phyloP scores from a whole-genome alignment of 2,113 vertebrate genomes.

The Merops nubicus region DNA sequence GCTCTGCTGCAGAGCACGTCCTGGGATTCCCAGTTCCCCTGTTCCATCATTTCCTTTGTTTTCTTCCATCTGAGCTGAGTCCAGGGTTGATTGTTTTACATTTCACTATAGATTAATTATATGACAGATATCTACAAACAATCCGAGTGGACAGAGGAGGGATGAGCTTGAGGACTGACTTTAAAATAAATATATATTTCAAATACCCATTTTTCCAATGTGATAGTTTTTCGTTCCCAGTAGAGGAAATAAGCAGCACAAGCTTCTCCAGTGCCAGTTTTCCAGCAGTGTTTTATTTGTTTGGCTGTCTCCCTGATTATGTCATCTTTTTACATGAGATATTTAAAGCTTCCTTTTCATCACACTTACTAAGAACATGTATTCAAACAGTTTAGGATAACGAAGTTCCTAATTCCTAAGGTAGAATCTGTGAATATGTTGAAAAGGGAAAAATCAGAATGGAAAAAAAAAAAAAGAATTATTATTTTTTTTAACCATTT shows the following conservation, averaged over 20 bases:
- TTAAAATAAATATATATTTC: background rate
- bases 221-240: background rate
- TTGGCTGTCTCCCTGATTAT: background rate
- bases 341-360: background rate
- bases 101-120: background rate
- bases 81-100: background rate
- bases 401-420: background rate
- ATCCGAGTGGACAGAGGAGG: background rate
- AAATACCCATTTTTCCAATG: background rate
- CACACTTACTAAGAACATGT: background rate
- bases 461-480: background rate
- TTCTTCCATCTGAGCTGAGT: background rate
- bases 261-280: background rate
- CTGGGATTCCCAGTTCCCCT: background rate
- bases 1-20: background rate
- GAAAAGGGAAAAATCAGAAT: conserved; percentile 6
- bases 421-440: background rate
- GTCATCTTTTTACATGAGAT: background rate
- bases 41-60: background rate
- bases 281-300: background rate
- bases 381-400: conserved; percentile 26
- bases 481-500: conserved; percentile 3
- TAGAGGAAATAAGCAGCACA: background rate
- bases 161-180: background rate
- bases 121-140: background rate